Conservation (phyloP, 2,888 invertebrate species). For the Sussaba pulchella region DNA sequence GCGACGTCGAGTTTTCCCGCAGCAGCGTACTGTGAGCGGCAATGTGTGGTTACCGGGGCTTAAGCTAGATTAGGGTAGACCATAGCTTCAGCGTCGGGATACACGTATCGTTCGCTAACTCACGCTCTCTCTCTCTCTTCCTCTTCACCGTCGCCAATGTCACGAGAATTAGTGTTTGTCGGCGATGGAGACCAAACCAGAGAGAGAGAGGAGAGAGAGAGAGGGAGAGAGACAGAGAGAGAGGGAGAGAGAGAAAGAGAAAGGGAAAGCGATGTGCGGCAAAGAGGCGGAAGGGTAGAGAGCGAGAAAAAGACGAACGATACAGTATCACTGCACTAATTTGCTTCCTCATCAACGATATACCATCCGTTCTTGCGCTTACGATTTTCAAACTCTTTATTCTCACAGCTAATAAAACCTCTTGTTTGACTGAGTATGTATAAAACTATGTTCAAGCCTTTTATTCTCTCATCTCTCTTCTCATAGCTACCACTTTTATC, state of each 20-base stretch:
- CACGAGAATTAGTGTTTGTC: slow-evolving; percentile 25
- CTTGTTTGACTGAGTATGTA: neutral
- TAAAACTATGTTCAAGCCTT: slow-evolving; percentile 7
- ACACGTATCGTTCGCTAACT: slow-evolving; percentile 31
- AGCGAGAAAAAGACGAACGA: neutral
- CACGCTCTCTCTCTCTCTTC: no score
- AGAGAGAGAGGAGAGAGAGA: no score
- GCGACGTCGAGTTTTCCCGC: neutral
- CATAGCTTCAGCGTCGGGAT: neutral
- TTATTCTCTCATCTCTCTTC: slow-evolving; percentile 33
- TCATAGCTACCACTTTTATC: slow-evolving; percentile 51
- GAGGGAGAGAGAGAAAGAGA: no score
- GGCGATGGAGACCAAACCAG: neutral
- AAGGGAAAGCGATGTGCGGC: no score
- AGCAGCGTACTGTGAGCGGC: neutral
- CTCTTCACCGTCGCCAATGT: slow-evolving; percentile 14
- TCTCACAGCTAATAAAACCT: neutral
- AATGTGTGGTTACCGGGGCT: slow-evolving; percentile 19
- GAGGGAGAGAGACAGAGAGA: no score
- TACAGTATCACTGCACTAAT: neutral
- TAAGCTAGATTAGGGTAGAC: slow-evolving; percentile 38
- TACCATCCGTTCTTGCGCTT: neutral
- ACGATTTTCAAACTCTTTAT: neutral
- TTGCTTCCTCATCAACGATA: neutral
- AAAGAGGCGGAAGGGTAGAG: no score